Evolutionary conservation across 1,140 invertebrate genomes (phyloP).

Genomic region (Brachionus manjavacas): DNA sequence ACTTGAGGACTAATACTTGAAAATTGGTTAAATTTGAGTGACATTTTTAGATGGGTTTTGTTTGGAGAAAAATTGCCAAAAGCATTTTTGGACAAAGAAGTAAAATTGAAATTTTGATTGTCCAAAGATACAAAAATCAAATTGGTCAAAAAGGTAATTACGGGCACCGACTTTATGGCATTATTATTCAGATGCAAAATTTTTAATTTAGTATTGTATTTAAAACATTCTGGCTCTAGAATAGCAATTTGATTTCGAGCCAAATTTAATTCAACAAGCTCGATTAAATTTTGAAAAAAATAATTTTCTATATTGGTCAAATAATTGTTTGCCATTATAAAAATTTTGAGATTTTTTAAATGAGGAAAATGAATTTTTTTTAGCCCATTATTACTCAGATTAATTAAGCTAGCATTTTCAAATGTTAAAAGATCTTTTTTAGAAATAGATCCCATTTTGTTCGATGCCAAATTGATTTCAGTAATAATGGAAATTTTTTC

Average conservation of each 20-base stretch:
- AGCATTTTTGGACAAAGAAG: neutral
- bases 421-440: neutral
- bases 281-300: neutral
- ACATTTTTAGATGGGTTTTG: neutral
- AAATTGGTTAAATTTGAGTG: neutral
- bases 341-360: neutral
- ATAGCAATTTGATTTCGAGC: neutral
- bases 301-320: neutral
- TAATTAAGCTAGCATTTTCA: neutral
- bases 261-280: neutral
- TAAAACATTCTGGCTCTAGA: neutral
- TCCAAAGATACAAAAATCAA: neutral
- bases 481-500: neutral
- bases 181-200: neutral
- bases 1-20: neutral
- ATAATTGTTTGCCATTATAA: neutral
- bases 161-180: neutral
- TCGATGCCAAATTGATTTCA: neutral
- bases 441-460: neutral
- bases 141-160: neutral
- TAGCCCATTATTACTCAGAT: neutral
- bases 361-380: neutral
- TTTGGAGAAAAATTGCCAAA: neutral
- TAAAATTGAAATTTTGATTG: neutral
- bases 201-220: neutral